These are phyloP conservation scores for Oreotrochilus melanogaster DNA, from an alignment of 2,113 vertebrate genomes.

Conservation along the genomic window DNA sequence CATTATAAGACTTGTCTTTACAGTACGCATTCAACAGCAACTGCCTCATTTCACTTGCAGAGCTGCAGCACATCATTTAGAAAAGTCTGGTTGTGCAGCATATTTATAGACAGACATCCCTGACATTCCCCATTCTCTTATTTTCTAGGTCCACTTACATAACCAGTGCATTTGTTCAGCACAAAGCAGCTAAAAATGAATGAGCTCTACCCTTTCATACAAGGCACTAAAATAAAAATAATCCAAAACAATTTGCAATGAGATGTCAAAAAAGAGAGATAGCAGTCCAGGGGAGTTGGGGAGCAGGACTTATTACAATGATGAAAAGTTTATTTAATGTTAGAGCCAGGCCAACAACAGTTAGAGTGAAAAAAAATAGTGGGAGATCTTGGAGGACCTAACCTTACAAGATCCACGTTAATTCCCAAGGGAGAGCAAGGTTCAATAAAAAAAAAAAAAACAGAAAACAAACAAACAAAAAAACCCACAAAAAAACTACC, in stretches of 20 bases:
- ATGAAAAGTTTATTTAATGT: constrained; percentile 34
- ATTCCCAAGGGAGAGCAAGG: not conserved
- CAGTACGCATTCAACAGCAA: not conserved
- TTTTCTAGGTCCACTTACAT: not conserved
- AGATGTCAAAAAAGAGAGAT: not conserved
- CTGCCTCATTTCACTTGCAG: constrained; percentile 24
- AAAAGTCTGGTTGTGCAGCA: constrained; percentile 25
- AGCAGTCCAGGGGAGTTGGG: not conserved
- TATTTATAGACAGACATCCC: not conserved
- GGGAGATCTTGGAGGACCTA: constrained; percentile 9
- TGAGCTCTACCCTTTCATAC: not conserved
- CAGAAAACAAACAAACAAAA: too few relatives aligned
- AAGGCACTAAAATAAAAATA: not conserved
- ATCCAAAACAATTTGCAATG: not conserved
- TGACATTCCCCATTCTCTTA: not conserved
- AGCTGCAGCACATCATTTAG: not conserved
- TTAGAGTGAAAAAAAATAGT: constrained; percentile 43
- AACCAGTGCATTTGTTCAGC: not conserved
- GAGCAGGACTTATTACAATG: constrained; percentile 3
- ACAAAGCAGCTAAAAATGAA: not conserved
- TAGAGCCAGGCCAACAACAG: constrained; percentile 20
- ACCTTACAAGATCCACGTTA: not conserved
- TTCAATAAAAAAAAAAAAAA: not conserved
- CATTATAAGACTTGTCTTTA: constrained; percentile 45
- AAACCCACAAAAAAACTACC: too few relatives aligned